Evolutionary conservation across 1,140 invertebrate species (phyloP).

Genomic region (Carcinoscorpius rotundicauda): DNA sequence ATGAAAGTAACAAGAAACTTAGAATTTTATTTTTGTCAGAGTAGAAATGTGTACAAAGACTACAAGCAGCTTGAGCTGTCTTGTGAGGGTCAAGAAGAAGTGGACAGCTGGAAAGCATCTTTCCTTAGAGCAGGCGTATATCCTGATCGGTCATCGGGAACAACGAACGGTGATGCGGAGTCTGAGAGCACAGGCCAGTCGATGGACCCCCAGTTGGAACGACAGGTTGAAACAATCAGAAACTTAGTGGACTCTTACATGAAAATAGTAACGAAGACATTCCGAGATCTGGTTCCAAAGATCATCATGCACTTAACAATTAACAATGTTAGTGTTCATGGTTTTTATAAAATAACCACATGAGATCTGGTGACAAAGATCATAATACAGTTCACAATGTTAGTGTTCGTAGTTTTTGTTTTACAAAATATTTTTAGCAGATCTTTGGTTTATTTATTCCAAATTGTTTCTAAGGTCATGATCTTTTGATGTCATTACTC

Average conservation of each 20-base stretch:
- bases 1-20: no score
- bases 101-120: conserved; percentile 13
- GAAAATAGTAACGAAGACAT: conserved; percentile 44
- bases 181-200: conserved; percentile 23
- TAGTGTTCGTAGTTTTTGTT: no score
- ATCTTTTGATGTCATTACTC: no score
- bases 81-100: conserved; percentile 10
- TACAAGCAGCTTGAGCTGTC: conserved; percentile 13
- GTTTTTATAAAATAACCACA: no score
- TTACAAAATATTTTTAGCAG: no score
- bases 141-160: not conserved
- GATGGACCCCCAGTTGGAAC: conserved; percentile 39
- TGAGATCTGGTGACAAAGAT: no score
- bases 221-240: conserved; percentile 42
- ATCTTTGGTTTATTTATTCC: no score
- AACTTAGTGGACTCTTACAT: conserved; percentile 47
- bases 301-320: conserved; percentile 42
- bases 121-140: conserved; percentile 13
- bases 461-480: no score
- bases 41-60: conserved; percentile 13
- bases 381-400: no score
- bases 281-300: conserved; percentile 43
- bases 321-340: conserved; percentile 29
- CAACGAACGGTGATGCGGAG: conserved; percentile 5
- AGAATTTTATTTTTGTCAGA: no score